These are phyloP conservation scores for Cerastis leucographa DNA, from an alignment of 2,888 invertebrate species.

Conservation along the genomic window DNA sequence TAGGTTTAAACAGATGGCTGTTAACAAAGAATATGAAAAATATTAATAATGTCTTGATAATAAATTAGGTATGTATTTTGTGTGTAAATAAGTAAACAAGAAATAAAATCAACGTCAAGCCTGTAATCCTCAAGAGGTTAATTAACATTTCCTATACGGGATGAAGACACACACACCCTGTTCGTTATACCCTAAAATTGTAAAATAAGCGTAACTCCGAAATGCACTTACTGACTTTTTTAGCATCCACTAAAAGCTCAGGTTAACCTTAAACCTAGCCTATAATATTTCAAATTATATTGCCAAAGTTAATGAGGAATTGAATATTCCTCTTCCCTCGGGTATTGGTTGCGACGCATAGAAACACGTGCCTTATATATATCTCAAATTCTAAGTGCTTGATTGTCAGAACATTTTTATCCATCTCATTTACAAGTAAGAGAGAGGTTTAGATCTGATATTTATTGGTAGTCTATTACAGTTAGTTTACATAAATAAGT, in stretches of 20 bases:
- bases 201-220: too few relatives aligned
- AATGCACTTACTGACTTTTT: background rate
- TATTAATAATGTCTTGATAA: too few relatives aligned
- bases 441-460: background rate
- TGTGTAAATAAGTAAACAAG: too few relatives aligned
- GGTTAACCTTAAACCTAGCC: background rate
- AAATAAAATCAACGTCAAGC: background rate
- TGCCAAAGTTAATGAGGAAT: background rate
- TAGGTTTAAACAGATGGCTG: slow-evolving; percentile 26
- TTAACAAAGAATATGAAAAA: background rate
- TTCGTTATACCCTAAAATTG: too few relatives aligned
- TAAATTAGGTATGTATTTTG: too few relatives aligned
- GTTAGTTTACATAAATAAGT: background rate
- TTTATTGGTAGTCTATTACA: background rate
- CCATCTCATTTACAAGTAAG: slow-evolving; percentile 16
- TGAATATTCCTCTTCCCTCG: background rate
- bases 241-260: background rate
- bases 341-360: background rate
- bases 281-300: background rate
- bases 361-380: background rate
- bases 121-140: background rate
- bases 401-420: slow-evolving; percentile 14
- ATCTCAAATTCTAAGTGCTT: background rate
- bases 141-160: too few relatives aligned
- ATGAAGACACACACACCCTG: too few relatives aligned